Evolutionary conservation across 2,797 vertebrate genomes (phyloP).

Genomic region (Pseudocheirus occidentalis): DNA sequence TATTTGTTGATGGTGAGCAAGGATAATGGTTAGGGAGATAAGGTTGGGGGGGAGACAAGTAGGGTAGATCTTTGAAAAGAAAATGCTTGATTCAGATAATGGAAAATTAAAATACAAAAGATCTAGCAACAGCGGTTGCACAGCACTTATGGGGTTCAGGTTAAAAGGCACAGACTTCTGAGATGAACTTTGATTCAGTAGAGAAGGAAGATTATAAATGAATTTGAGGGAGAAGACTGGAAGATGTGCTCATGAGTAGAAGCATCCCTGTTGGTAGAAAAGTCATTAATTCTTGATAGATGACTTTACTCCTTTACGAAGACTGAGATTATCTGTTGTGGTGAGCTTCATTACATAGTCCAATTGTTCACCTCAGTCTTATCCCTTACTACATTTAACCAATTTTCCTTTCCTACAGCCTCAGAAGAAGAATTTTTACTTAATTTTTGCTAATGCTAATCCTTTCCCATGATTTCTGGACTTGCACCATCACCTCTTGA

Average conservation of each 20-base stretch:
- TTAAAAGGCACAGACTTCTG: not conserved
- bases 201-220: slow-evolving; percentile 47
- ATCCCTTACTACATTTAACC: not conserved
- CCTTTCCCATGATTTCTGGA: not conserved
- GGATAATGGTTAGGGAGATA: slow-evolving; percentile 39
- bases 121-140: not conserved
- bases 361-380: not conserved
- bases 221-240: not conserved
- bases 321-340: not conserved
- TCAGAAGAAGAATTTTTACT: not conserved
- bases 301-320: not conserved
- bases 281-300: not conserved
- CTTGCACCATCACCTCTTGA: not conserved
- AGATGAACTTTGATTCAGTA: slow-evolving; percentile 19
- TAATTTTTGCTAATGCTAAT: not conserved
- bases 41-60: not conserved
- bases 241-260: not conserved
- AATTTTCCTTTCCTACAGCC: not conserved
- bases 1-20: slow-evolving; percentile 24
- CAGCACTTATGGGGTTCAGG: not conserved
- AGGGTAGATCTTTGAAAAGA: not conserved
- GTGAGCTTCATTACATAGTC: not conserved
- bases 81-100: not conserved
- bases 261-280: not conserved
- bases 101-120: not conserved